Base-by-base conservation (phyloP, 2,113 vertebrate genomes). In the Zosterops hypoxanthus region DNA sequence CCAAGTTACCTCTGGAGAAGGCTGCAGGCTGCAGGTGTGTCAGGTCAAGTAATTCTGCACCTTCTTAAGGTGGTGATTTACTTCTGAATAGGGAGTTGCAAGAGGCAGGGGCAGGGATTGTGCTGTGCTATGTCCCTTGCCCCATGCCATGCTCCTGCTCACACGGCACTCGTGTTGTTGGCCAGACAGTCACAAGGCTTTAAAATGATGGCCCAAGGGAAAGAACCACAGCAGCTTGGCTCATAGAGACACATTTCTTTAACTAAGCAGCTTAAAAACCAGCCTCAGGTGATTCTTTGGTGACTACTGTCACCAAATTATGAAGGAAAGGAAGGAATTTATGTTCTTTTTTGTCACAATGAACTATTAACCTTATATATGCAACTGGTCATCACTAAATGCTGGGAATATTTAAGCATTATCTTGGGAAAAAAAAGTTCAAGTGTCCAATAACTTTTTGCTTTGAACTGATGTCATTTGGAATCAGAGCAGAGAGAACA, bases 101-200 rank as follows among this genome's bases (percentile, higher is more conserved):
- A 8, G 79, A 68, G 25, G 29, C 11, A 36, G 44, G 26, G 68
- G 63, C n/a, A 73, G 64, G 13, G 22, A 22, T 8, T 55, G 36
- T 49, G 22, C 25, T 42, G n/a, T 42, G 41, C 26, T 1, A 0
- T 16, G 33, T 21, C 20, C 6, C 8, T 8, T 1, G 0, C 39
- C 12, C 46, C 0, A 1, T 14, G 2, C 53, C 6, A 1, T 21
- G 28, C 9, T 77, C 21, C 59, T 64, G 64, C 26, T 69, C 69
- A 53, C 46, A 9, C 25, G n/a, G 55, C 5, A 5, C 49, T 88
- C 53, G 6, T 1, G 1, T 23, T 29, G 44, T 16, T 89, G 69
- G 39, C 28, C 65, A 66, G 29, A 29, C 4, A 44, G 19, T 31
- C 5, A 4, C 19, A 70, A 66, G 11, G 36, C 22, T 65, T 61